phyloP scores from a whole-genome alignment of 2,113 vertebrate genomes.

The Dipodomys spectabilis region DNA sequence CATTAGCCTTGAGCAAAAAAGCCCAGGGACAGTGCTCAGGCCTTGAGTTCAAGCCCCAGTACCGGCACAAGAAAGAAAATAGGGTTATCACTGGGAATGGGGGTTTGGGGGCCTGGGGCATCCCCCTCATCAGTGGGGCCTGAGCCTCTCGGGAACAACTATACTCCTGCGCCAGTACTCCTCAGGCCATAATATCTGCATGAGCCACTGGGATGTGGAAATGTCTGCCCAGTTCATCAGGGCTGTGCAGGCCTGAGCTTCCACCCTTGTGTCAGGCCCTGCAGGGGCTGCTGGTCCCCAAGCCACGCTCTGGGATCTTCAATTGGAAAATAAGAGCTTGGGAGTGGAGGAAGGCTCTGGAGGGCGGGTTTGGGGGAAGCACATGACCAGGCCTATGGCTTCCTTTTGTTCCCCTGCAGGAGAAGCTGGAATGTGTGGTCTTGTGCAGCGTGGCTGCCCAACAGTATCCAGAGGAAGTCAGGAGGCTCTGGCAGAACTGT shows the following conservation, averaged over 20 bases:
- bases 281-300: neutral
- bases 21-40: no score
- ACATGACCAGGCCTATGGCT: neutral
- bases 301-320: neutral
- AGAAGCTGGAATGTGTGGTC: conserved; percentile 92
- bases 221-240: neutral
- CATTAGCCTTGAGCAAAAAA: no score
- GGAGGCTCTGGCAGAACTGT: conserved; percentile 90
- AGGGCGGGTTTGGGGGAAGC: neutral
- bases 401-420: conserved; percentile 82
- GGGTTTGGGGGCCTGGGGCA: neutral
- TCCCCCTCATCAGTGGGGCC: neutral
- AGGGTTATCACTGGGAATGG: neutral
- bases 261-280: neutral
- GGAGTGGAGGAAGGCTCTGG: neutral
- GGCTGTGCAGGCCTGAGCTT: neutral
- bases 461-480: conserved; percentile 87
- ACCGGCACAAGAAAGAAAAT: no score
- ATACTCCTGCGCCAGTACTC: no score
- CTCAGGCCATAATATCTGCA: neutral
- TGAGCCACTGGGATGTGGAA: accelerated
- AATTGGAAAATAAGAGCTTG: neutral
- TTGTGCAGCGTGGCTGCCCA: conserved; percentile 90
- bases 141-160: accelerated
- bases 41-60: no score